A percentile compares a stretch with the other conserved stretches of the same genome.
phyloP scores from a whole-genome alignment of 2,888 invertebrate genomes.

The Erynnis tages region DNA sequence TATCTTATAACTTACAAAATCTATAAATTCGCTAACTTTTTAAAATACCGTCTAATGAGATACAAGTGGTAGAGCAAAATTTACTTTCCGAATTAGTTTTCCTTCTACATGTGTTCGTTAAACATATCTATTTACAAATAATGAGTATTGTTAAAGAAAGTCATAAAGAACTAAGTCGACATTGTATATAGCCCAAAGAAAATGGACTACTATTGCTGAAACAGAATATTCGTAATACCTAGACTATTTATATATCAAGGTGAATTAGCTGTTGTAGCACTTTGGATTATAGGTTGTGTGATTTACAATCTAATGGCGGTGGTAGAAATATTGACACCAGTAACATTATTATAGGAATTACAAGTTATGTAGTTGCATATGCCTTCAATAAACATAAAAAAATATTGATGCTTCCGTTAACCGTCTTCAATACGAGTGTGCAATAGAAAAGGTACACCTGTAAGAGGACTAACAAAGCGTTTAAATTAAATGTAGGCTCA shows the following conservation, averaged over 20 bases:
- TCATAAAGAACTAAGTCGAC: slow-evolving; percentile 27
- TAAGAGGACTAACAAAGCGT: too few relatives aligned
- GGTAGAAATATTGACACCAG: too few relatives aligned
- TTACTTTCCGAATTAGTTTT: slow-evolving; percentile 65
- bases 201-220: neutral
- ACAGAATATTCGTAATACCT: neutral
- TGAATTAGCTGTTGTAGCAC: too few relatives aligned
- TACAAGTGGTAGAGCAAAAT: slow-evolving; percentile 76
- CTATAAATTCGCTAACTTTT: slow-evolving; percentile 80
- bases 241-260: slow-evolving; percentile 15
- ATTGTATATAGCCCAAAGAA: slow-evolving; percentile 10
- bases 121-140: slow-evolving; percentile 67
- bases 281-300: too few relatives aligned
- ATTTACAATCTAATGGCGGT: too few relatives aligned
- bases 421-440: too few relatives aligned
- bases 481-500: too few relatives aligned
- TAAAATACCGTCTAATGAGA: slow-evolving; percentile 80
- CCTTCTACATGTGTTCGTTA: slow-evolving; percentile 49
- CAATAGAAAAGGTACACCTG: too few relatives aligned
- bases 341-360: too few relatives aligned
- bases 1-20: slow-evolving; percentile 66
- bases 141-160: slow-evolving; percentile 70
- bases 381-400: too few relatives aligned
- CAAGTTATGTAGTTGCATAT: too few relatives aligned
- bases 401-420: too few relatives aligned